phyloP scores from a whole-genome alignment of 2,113 vertebrate species.

The Heterotilapia buettikoferi region DNA sequence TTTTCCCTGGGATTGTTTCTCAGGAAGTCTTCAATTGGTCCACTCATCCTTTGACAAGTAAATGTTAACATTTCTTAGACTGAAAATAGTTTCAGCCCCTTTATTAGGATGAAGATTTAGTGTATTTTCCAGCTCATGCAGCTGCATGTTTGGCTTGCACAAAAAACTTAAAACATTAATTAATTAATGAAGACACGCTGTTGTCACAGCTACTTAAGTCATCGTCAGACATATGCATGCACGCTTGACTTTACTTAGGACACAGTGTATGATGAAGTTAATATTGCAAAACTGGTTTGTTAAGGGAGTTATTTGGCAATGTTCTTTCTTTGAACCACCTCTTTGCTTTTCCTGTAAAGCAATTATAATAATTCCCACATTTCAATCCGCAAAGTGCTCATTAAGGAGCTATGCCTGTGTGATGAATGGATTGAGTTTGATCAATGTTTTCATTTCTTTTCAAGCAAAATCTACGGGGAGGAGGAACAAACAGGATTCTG shows the following conservation, averaged over 20 bases:
- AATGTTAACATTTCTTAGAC: background rate
- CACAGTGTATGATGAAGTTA: background rate
- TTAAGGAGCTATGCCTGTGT: background rate
- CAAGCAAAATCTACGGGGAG: constrained; percentile 9
- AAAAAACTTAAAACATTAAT: background rate
- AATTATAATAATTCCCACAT: background rate
- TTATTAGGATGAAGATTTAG: background rate
- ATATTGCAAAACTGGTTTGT: background rate
- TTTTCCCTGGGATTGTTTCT: background rate
- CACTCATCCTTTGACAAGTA: background rate
- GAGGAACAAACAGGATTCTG: constrained; percentile 41
- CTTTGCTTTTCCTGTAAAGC: background rate
- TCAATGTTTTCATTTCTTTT: constrained; percentile 22
- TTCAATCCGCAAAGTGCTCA: background rate
- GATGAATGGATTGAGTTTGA: background rate
- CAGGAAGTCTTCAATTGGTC: background rate
- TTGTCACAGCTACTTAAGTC: background rate
- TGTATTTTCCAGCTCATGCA: background rate
- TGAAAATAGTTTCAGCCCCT: background rate
- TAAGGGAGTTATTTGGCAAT: background rate
- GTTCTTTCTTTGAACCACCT: background rate
- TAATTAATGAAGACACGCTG: background rate
- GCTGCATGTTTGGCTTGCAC: background rate
- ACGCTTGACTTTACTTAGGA: background rate
- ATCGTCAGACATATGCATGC: background rate